A percentile compares a stretch with the other conserved stretches of the same genome.
Conservation (phyloP, 2,888 invertebrate species). For the Chymomyza caudatula region DNA sequence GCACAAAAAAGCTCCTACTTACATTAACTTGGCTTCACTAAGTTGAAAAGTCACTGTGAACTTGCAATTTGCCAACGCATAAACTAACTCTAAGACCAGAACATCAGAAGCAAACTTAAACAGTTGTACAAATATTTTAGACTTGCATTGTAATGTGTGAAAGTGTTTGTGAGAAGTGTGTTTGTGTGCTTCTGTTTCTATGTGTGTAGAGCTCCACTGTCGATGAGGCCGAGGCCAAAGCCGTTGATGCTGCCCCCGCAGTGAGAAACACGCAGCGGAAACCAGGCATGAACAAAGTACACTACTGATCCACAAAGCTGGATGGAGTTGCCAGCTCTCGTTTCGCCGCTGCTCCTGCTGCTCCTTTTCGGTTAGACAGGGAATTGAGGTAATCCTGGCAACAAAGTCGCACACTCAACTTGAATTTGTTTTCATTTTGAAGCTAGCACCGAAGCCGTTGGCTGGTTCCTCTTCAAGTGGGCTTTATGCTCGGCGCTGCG, state of each 20-base stretch:
- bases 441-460: slow-evolving; percentile 23
- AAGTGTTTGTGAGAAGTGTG: too few species aligned
- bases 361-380: slow-evolving; percentile 6
- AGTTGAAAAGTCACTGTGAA: too few species aligned
- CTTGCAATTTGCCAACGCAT: slow-evolving; percentile 1
- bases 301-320: neutral
- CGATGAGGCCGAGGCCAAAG: slow-evolving; percentile 1
- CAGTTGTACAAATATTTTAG: slow-evolving; percentile 27
- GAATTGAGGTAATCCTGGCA: slow-evolving; percentile 61
- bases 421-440: slow-evolving; percentile 48
- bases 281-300: neutral
- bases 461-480: slow-evolving; percentile 39
- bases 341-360: neutral
- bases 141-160: neutral
- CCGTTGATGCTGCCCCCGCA: neutral
- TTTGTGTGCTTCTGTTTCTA: neutral
- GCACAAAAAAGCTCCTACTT: too few species aligned
- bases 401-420: slow-evolving; percentile 48
- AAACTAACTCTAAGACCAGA: neutral
- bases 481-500: slow-evolving; percentile 1
- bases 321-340: neutral
- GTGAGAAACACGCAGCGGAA: slow-evolving; percentile 20
- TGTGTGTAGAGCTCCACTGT: neutral
- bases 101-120: slow-evolving; percentile 13
- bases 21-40: too few species aligned